Evolutionary conservation across 2,888 invertebrate genomes (phyloP).

Genomic region (Aporophyla nigra): DNA sequence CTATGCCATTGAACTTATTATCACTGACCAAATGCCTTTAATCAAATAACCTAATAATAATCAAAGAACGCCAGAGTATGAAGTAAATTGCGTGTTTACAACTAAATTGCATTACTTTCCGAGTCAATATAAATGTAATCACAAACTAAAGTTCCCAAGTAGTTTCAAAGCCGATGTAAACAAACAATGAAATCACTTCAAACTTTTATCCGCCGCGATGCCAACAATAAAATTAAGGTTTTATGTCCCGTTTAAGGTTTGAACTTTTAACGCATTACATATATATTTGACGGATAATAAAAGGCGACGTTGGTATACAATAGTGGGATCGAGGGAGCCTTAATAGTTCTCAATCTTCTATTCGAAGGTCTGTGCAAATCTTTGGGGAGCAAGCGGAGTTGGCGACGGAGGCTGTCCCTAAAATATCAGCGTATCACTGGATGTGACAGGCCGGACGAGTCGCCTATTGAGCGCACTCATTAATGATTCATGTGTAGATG

Average conservation of each 20-base stretch:
- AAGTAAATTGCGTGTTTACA: conserved; percentile 7
- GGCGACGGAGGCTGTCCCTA: conserved; percentile 59
- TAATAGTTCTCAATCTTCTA: conserved; percentile 81
- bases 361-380: conserved; percentile 75
- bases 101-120: conserved; percentile 31
- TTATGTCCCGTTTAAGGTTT: conserved; percentile 64
- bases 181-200: conserved; percentile 59
- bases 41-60: conserved; percentile 14
- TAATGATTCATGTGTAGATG: conserved; percentile 69
- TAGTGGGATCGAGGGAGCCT: conserved; percentile 68
- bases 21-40: conserved; percentile 4
- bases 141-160: conserved; percentile 50
- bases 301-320: conserved; percentile 71
- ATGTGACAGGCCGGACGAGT: conserved; percentile 59
- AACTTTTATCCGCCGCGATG: conserved; percentile 54
- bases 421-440: conserved; percentile 67
- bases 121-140: conserved; percentile 45
- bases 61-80: background rate
- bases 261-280: conserved; percentile 65
- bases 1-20: conserved; percentile 20
- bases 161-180: conserved; percentile 57
- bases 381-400: conserved; percentile 67
- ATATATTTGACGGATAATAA: conserved; percentile 70
- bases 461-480: conserved; percentile 65
- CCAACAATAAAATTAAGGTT: conserved; percentile 65